Conservation (phyloP, 2,888 invertebrate species). For the Pristionchus mayeri region DNA sequence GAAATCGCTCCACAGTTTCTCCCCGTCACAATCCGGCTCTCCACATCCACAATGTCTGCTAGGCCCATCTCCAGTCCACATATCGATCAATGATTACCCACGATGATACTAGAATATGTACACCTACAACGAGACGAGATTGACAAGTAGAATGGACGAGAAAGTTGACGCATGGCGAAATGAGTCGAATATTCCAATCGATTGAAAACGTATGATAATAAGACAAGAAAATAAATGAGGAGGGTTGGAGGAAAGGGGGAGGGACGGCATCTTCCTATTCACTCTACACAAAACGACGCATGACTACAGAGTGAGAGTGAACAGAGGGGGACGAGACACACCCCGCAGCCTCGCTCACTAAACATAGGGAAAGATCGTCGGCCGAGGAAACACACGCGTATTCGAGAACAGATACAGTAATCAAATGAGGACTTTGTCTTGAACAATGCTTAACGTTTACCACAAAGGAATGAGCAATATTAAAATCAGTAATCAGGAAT, state of each 20-base stretch:
- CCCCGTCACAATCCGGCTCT: slow-evolving; percentile 56
- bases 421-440: too few species aligned
- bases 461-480: too few species aligned
- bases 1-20: slow-evolving; percentile 63
- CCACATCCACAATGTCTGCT: slow-evolving; percentile 48
- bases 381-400: too few species aligned
- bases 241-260: slow-evolving; percentile 8
- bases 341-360: background rate
- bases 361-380: background rate
- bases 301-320: slow-evolving; percentile 47
- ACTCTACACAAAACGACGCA: slow-evolving; percentile 44
- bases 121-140: slow-evolving; percentile 14
- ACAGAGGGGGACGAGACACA: slow-evolving; percentile 21
- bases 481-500: too few species aligned
- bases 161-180: slow-evolving; percentile 1
- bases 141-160: background rate
- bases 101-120: slow-evolving; percentile 18
- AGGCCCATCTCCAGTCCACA: slow-evolving; percentile 48
- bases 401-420: background rate
- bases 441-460: too few species aligned
- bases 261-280: slow-evolving; percentile 34
- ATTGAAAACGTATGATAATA: background rate
- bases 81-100: slow-evolving; percentile 3
- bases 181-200: background rate
- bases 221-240: slow-evolving; percentile 10